These are phyloP conservation scores for Sinhomidia bicolor DNA, from an alignment of 2,888 invertebrate species.

Conservation along the genomic window DNA sequence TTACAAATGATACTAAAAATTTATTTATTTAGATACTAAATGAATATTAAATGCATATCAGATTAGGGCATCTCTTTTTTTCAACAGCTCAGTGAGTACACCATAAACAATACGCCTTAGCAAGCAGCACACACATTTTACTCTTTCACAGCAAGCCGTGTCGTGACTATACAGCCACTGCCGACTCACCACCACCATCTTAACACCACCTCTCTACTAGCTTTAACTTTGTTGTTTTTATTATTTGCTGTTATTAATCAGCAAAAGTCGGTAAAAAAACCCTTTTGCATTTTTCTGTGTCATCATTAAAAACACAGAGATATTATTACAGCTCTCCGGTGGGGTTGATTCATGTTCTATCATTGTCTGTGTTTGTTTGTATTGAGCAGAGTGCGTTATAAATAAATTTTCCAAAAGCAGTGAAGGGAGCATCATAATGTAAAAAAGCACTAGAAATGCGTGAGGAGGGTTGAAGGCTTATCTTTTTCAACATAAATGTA, in stretches of 20 bases:
- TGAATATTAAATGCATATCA: conserved; percentile 42
- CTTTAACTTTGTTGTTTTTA: background rate
- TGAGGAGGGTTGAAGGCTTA: conserved; percentile 32
- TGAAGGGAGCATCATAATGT: conserved; percentile 30
- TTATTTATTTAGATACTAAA: conserved; percentile 52
- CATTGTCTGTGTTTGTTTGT: background rate
- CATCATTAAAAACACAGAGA: background rate
- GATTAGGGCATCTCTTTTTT: conserved; percentile 45
- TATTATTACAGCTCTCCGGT: background rate
- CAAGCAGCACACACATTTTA: too few species aligned
- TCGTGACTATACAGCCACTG: conserved; percentile 10
- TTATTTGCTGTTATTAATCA: conserved; percentile 30
- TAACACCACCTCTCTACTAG: too few species aligned
- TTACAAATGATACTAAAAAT: conserved; percentile 15
- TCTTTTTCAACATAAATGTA: background rate
- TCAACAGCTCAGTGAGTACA: conserved; percentile 45
- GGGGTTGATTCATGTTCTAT: background rate
- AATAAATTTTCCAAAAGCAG: background rate
- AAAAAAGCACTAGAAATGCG: conserved; percentile 38
- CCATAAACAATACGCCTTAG: conserved; percentile 36
- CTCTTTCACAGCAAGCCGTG: background rate
- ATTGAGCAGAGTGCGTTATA: background rate
- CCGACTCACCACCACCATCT: background rate
- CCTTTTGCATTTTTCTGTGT: background rate
- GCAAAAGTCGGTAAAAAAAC: background rate